Evolutionary conservation across 2,113 vertebrate genomes (phyloP).

Genomic region (Syngnathus typhle): DNA sequence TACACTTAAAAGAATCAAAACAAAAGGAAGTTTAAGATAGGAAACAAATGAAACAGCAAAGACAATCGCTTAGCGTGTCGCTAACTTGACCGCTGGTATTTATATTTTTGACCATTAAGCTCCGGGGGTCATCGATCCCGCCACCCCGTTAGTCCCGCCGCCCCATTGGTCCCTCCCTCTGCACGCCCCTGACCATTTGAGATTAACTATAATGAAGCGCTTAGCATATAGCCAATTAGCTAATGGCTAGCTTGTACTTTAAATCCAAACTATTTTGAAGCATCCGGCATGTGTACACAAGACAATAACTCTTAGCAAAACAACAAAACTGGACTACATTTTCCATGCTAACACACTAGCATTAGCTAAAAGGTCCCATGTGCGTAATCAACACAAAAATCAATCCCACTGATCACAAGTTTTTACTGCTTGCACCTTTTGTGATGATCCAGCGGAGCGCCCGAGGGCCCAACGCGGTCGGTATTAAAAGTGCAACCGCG

Average conservation of each 20-base stretch:
- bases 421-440: slow-evolving; percentile 36
- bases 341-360: not conserved
- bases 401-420: slow-evolving; percentile 25
- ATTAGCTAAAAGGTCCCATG: slow-evolving; percentile 1
- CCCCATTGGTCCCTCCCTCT: too few relatives aligned
- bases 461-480: slow-evolving; percentile 58
- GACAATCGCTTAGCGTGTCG: too few relatives aligned
- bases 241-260: not conserved
- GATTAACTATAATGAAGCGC: not conserved
- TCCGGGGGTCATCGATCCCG: too few relatives aligned
- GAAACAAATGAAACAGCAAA: not conserved
- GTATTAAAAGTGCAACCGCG: slow-evolving; percentile 72
- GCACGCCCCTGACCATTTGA: not conserved
- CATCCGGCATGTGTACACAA: not conserved
- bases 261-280: not conserved
- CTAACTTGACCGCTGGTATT: not conserved
- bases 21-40: not conserved
- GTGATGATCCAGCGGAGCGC: slow-evolving; percentile 35
- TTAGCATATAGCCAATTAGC: not conserved
- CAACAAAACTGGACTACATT: not conserved
- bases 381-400: not conserved
- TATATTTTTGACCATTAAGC: too few relatives aligned
- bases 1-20: not conserved
- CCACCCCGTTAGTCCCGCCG: too few relatives aligned
- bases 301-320: not conserved